Conservation (phyloP, 2,888 invertebrate genomes). For the Epinotia brunnichana region DNA sequence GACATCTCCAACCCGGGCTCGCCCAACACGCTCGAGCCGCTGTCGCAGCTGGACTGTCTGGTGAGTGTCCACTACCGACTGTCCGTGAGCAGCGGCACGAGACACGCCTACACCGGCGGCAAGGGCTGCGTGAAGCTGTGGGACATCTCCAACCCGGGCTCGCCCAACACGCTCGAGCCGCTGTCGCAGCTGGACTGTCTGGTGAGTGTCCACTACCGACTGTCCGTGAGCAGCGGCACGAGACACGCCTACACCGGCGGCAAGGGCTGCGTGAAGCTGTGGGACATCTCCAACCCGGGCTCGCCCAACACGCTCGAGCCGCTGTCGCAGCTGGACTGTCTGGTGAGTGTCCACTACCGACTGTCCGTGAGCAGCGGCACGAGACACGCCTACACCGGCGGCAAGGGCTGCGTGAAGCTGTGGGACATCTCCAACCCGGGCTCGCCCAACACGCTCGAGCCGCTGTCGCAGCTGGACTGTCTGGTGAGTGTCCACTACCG, state of each 20-base stretch:
- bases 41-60: constrained; percentile 95
- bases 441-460: constrained; percentile 93
- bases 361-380: constrained; percentile 89
- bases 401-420: constrained; percentile 98
- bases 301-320: constrained; percentile 94
- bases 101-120: constrained; percentile 98
- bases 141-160: constrained; percentile 95
- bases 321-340: constrained; percentile 94
- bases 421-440: constrained; percentile 96
- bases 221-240: constrained; percentile 88
- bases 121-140: constrained; percentile 99
- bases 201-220: constrained; percentile 78
- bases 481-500: constrained; percentile 81
- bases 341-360: constrained; percentile 80
- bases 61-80: constrained; percentile 83
- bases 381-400: constrained; percentile 98
- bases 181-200: constrained; percentile 95
- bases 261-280: constrained; percentile 98
- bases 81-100: constrained; percentile 87
- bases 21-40: constrained; percentile 93
- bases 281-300: constrained; percentile 95
- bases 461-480: constrained; percentile 95
- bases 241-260: constrained; percentile 99
- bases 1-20: constrained; percentile 94
- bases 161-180: constrained; percentile 93